phyloP scores from a whole-genome alignment of 2,888 invertebrate genomes.

The Rhagophthalmus giganteus region DNA sequence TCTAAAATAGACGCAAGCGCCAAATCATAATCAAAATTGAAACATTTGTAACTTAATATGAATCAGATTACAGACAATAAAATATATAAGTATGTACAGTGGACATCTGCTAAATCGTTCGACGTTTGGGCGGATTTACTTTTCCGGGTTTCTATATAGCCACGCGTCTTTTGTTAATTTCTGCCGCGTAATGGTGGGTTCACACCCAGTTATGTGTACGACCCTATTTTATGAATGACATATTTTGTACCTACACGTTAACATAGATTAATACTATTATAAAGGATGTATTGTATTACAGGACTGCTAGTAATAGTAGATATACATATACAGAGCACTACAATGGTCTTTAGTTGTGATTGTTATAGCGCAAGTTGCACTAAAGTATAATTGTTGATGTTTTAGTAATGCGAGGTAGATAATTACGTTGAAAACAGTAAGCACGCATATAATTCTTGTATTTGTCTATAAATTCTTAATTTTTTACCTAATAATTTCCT shows the following conservation, averaged over 20 bases:
- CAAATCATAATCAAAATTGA: too few relatives aligned
- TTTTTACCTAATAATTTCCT: too few relatives aligned
- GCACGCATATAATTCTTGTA: background rate
- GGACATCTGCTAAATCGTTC: conserved; percentile 20
- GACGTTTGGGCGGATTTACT: conserved; percentile 18
- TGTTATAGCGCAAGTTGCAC: conserved; percentile 15
- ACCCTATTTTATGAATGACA: conserved; percentile 25
- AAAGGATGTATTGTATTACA: conserved; percentile 15
- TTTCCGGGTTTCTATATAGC: conserved; percentile 21
- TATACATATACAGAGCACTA: conserved; percentile 19
- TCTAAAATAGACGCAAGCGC: too few relatives aligned
- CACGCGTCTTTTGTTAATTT: conserved; percentile 29
- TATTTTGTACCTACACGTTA: conserved; percentile 29
- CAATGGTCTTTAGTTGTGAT: conserved; percentile 18
- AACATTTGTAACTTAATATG: too few relatives aligned
- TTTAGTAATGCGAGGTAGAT: conserved; percentile 6
- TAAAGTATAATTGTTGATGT: conserved; percentile 14
- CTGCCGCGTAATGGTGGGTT: conserved; percentile 27
- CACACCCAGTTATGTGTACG: conserved; percentile 24
- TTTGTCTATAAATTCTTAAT: too few relatives aligned
- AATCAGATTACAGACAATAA: background rate
- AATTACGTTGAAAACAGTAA: background rate
- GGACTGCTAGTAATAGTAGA: conserved; percentile 18
- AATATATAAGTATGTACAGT: background rate
- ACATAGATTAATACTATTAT: conserved; percentile 27